A percentile compares a stretch with the other conserved stretches of the same genome.
These are phyloP conservation scores for Malurus leucopterus DNA, from an alignment of 2,797 vertebrate species.

Conservation along the genomic window DNA sequence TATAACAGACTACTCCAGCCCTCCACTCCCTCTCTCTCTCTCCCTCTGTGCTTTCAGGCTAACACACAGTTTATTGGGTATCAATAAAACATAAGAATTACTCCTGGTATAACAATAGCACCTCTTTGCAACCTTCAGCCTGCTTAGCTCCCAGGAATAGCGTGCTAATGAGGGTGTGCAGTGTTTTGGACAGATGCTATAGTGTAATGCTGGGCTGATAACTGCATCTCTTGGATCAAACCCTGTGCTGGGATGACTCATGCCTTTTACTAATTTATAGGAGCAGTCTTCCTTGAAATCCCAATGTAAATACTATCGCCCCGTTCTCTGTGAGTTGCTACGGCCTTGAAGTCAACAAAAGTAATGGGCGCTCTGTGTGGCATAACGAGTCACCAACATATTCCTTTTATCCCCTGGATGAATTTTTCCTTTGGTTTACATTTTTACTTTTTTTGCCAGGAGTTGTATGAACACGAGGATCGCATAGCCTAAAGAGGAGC, in stretches of 20 bases:
- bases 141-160: conserved; percentile 48
- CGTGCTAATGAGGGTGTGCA: conserved; percentile 43
- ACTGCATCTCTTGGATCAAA: conserved; percentile 66
- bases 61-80: conserved; percentile 18
- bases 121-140: conserved; percentile 40
- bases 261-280: conserved; percentile 76
- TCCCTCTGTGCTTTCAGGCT: background rate
- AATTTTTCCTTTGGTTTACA: conserved; percentile 30
- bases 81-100: conserved; percentile 59
- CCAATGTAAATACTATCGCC: conserved; percentile 47
- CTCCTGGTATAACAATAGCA: conserved; percentile 49
- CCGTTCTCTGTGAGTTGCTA: conserved; percentile 41
- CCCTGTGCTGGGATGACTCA: conserved; percentile 66
- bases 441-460: background rate
- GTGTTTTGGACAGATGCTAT: conserved; percentile 60
- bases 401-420: background rate
- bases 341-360: conserved; percentile 61
- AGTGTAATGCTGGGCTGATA: conserved; percentile 61
- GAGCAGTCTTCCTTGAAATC: conserved; percentile 71
- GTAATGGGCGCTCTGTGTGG: background rate
- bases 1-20: background rate
- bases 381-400: background rate
- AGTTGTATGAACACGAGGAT: background rate
- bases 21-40: background rate
- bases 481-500: background rate